Evolutionary conservation across 2,888 invertebrate genomes (phyloP).

Genomic region (Agonopterix alstromeriana): DNA sequence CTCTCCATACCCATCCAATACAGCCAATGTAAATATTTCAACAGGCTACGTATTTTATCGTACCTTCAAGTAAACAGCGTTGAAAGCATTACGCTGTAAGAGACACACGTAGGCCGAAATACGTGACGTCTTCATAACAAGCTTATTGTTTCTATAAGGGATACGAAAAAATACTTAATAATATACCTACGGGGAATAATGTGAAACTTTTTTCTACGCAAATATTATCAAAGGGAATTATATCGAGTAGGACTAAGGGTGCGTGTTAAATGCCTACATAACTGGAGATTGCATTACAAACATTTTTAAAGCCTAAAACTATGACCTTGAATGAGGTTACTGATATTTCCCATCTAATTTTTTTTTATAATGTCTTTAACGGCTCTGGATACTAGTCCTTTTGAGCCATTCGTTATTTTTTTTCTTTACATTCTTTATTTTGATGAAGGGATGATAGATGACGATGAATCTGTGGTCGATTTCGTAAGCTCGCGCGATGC

Average conservation of each 20-base stretch:
- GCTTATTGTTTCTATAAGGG: slow-evolving; percentile 26
- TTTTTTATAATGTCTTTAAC: no score
- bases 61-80: slow-evolving; percentile 16
- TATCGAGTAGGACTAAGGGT: background rate
- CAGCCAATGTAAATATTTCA: slow-evolving; percentile 17
- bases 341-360: no score
- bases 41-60: slow-evolving; percentile 16
- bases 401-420: no score
- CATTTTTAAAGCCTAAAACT: no score
- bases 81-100: slow-evolving; percentile 20
- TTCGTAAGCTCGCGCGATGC: no score
- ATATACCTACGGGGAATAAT: slow-evolving; percentile 7
- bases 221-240: background rate
- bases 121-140: slow-evolving; percentile 28
- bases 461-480: no score
- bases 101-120: slow-evolving; percentile 8
- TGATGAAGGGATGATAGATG: no score
- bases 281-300: no score
- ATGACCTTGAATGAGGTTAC: no score
- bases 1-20: background rate
- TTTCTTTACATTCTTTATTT: no score
- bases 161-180: slow-evolving; percentile 23
- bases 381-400: no score
- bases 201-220: slow-evolving; percentile 1
- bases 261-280: no score